Evolutionary conservation across 2,113 vertebrate species (phyloP).

Genomic region (Anoplopoma fimbria): DNA sequence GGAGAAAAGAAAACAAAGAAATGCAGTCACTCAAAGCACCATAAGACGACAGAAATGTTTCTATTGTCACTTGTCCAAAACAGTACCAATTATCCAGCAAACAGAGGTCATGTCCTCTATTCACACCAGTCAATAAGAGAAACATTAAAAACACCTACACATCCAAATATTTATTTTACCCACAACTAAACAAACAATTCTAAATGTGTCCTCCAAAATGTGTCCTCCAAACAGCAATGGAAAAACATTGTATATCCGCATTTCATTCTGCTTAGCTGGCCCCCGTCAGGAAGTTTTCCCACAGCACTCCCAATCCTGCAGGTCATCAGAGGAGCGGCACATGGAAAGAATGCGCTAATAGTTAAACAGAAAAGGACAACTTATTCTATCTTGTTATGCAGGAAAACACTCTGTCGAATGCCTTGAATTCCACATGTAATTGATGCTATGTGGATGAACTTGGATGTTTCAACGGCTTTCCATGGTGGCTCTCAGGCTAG

Average conservation of each 20-base stretch:
- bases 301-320: constrained; percentile 72
- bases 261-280: constrained; percentile 68
- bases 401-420: constrained; percentile 83
- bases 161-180: background rate
- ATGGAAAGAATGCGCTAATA: constrained; percentile 86
- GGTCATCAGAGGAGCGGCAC: constrained; percentile 71
- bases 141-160: constrained; percentile 12
- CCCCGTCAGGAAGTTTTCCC: constrained; percentile 76
- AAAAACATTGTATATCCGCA: constrained; percentile 53
- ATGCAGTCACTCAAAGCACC: constrained; percentile 10
- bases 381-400: constrained; percentile 83
- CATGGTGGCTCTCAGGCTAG: constrained; percentile 36
- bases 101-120: background rate
- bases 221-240: constrained; percentile 24
- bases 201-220: constrained; percentile 42
- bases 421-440: constrained; percentile 88
- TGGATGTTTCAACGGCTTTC: constrained; percentile 56
- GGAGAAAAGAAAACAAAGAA: constrained; percentile 34
- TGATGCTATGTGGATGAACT: constrained; percentile 84
- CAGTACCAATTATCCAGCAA: background rate
- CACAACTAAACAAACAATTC: constrained; percentile 41
- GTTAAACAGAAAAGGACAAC: constrained; percentile 81
- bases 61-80: constrained; percentile 2
- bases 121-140: constrained; percentile 29
- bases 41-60: constrained; percentile 25